Evolutionary conservation across 2,888 invertebrate genomes (phyloP).

Genomic region (Sialis fuliginosa): DNA sequence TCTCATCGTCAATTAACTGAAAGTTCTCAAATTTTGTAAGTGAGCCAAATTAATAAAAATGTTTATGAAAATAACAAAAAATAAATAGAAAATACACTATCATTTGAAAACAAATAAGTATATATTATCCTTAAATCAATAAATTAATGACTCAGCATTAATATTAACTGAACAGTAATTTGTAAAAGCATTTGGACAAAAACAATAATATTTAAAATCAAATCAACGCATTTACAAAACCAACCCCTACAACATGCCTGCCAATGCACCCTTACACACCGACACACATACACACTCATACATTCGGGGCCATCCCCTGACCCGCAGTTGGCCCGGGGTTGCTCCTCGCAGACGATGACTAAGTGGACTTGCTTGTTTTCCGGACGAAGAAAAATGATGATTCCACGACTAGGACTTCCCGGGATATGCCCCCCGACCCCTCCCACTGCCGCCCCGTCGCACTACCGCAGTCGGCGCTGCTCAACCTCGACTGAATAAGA

Average conservation of each 20-base stretch:
- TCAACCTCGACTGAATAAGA: conserved; percentile 2
- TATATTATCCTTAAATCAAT: too few relatives aligned
- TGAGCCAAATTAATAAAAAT: too few relatives aligned
- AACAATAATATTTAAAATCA: too few relatives aligned
- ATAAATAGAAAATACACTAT: too few relatives aligned
- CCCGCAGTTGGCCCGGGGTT: conserved; percentile 6
- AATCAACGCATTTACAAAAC: too few relatives aligned
- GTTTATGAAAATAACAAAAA: too few relatives aligned
- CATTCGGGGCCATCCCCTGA: not conserved
- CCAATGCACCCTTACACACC: not conserved
- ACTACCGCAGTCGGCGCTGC: not conserved
- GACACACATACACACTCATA: not conserved
- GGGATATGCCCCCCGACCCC: conserved; percentile 21
- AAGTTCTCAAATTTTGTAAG: too few relatives aligned
- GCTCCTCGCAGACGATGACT: conserved; percentile 26
- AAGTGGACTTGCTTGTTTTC: conserved; percentile 34
- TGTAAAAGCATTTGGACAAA: too few relatives aligned
- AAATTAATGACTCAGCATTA: too few relatives aligned
- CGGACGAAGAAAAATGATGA: conserved; percentile 34
- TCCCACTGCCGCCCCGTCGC: conserved; percentile 14
- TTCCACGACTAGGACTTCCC: conserved; percentile 27
- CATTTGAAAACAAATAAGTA: too few relatives aligned
- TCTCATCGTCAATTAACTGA: too few relatives aligned
- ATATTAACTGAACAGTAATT: too few relatives aligned
- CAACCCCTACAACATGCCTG: not conserved